Conservation (phyloP, 2,888 invertebrate genomes). For the Criorhina ranunculi region DNA sequence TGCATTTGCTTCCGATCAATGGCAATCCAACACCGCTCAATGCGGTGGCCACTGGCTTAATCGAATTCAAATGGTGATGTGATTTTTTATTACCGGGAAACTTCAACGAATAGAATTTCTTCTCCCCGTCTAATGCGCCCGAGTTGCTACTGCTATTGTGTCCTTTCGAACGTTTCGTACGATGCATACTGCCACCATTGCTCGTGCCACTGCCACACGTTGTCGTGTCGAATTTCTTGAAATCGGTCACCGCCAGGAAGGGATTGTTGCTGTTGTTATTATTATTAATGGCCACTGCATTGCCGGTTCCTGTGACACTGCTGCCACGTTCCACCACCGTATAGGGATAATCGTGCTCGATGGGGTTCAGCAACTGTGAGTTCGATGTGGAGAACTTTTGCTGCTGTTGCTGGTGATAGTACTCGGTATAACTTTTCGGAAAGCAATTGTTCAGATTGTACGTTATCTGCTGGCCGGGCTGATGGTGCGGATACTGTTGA, state of each 20-base stretch:
- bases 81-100: slow-evolving; percentile 79
- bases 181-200: slow-evolving; percentile 79
- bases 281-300: slow-evolving; percentile 75
- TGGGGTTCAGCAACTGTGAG: slow-evolving; percentile 80
- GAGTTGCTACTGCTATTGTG: slow-evolving; percentile 65
- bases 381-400: slow-evolving; percentile 79
- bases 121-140: slow-evolving; percentile 80
- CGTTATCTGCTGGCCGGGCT: slow-evolving; percentile 79
- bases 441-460: slow-evolving; percentile 83
- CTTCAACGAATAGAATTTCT: slow-evolving; percentile 84
- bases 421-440: slow-evolving; percentile 83
- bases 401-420: slow-evolving; percentile 82
- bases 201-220: slow-evolving; percentile 65
- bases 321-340: slow-evolving; percentile 80
- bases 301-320: slow-evolving; percentile 69
- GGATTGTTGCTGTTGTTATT: slow-evolving; percentile 81
- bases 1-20: slow-evolving; percentile 80
- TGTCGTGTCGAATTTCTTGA: slow-evolving; percentile 81
- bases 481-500: slow-evolving; percentile 54
- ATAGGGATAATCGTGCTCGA: slow-evolving; percentile 82
- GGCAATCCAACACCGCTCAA: slow-evolving; percentile 50
- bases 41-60: slow-evolving; percentile 65
- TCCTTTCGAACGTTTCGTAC: slow-evolving; percentile 78
- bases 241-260: slow-evolving; percentile 82
- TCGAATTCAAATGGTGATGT: slow-evolving; percentile 73